phyloP scores from a whole-genome alignment of 2,797 vertebrate species.

The Calcarius lapponicus region DNA sequence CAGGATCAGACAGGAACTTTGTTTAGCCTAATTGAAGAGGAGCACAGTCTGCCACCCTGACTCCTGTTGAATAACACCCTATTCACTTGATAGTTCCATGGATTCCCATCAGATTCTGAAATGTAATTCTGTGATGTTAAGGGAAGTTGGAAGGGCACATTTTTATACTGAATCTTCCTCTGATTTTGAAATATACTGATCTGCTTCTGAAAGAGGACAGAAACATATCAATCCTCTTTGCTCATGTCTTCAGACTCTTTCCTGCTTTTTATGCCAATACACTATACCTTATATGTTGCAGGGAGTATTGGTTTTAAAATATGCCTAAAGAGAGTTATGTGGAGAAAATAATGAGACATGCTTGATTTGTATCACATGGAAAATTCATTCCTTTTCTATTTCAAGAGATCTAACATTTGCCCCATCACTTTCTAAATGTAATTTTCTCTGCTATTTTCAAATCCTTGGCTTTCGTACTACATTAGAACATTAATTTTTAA shows the following conservation, averaged over 20 bases:
- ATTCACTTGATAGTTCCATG: background rate
- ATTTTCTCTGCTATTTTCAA: background rate
- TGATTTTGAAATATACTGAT: background rate
- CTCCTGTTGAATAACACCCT: background rate
- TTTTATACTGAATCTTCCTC: background rate
- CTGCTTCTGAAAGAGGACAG: background rate
- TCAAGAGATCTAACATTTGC: background rate
- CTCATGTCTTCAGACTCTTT: background rate
- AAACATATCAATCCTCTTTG: background rate
- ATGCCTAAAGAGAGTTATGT: background rate
- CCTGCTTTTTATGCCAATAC: background rate
- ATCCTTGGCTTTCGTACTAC: background rate
- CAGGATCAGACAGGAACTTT: background rate
- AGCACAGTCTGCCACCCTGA: background rate
- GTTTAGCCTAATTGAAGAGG: background rate
- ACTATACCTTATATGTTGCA: background rate
- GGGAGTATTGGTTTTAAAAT: background rate
- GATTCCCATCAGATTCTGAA: accelerated
- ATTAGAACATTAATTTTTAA: background rate
- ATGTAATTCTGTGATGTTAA: background rate
- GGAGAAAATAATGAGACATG: background rate
- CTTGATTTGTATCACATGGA: background rate
- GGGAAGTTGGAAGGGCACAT: background rate
- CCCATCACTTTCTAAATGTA: background rate
- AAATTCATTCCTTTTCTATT: background rate